Base-by-base conservation (phyloP, 2,888 invertebrate genomes). In the Agapostemon virescens region DNA sequence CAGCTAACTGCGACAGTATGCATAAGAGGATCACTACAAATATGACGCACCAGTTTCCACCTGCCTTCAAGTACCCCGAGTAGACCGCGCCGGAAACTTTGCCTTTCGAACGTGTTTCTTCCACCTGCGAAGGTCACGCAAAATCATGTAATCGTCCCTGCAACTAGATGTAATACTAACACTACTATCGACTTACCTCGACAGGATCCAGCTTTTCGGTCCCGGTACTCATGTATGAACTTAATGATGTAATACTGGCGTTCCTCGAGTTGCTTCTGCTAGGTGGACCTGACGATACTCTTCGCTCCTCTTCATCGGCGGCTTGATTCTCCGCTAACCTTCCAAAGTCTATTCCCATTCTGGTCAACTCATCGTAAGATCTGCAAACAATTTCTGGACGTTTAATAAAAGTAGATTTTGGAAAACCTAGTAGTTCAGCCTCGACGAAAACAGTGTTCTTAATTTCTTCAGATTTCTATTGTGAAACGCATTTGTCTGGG, bases 281-380 rank as follows among this genome's bases (percentile, higher is more conserved):
- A 0, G 82, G 79, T 5, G 90, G 84, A 26, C 61, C 77, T 0
- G 91, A 89, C 0, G 88, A 89, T 0, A 88, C 71, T 5, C 88
- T 64, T 4, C 83, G 86, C 67, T 88, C 87, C 58, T 91, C 90
- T 15, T 93, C 93, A 15, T 90, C 90, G 58, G 93, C 93, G 0
- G 92, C 33, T 49, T 90, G 87, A 7, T 85, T 85, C 74, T 93
- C 94, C 77, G 97, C 91, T 81, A 98, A 92, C 88, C 95, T 94
- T 0, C 97, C 96, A 91, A 97, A 97, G 92, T 97, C 96, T 86
- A 97, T 92, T 0, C 97, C 97, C 7, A 95, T 95, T 6, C 95
- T 95, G 84, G 95, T 95, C 2, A 97, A 93, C 2, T 96, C 95
- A 26, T 95, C 95, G 90, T 96, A 97, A 76, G 95, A n/a, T n/a